phyloP scores from a whole-genome alignment of 2,113 vertebrate species.

The Scopus umbretta region DNA sequence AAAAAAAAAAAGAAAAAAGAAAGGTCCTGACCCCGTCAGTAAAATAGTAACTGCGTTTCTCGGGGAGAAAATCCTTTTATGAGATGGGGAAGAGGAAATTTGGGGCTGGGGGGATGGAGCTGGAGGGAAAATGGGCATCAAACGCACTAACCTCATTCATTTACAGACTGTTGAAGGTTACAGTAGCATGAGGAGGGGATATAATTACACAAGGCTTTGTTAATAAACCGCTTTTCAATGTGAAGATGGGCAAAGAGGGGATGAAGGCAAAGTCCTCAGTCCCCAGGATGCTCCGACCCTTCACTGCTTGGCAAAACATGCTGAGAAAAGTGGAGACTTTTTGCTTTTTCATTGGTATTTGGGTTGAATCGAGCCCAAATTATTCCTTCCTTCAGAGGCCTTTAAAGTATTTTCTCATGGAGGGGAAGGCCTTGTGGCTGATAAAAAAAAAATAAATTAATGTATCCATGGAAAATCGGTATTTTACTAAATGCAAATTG shows the following conservation, averaged over 20 bases:
- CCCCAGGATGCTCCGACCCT: background rate
- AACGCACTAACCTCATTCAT: background rate
- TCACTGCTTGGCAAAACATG: background rate
- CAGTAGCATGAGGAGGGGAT: background rate
- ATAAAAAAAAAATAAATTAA: too few relatives aligned
- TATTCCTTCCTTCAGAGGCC: background rate
- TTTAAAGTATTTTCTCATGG: background rate
- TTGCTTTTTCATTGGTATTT: background rate
- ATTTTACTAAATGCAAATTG: background rate
- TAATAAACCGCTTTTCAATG: background rate
- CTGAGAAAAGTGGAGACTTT: background rate
- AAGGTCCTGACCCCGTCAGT: slow-evolving; percentile 64
- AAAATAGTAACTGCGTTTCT: slow-evolving; percentile 45
- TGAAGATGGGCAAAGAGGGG: background rate
- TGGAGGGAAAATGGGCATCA: background rate
- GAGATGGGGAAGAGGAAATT: slow-evolving; percentile 1
- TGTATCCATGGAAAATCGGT: accelerated
- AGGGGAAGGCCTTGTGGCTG: background rate
- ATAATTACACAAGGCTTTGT: background rate
- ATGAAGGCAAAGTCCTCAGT: accelerated
- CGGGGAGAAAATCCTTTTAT: slow-evolving; percentile 12
- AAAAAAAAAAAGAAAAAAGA: background rate
- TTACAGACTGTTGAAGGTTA: background rate
- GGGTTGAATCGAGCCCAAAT: background rate
- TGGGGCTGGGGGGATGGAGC: background rate